Base-by-base conservation (phyloP, 2,113 vertebrate genomes). In the Pipra filicauda region DNA sequence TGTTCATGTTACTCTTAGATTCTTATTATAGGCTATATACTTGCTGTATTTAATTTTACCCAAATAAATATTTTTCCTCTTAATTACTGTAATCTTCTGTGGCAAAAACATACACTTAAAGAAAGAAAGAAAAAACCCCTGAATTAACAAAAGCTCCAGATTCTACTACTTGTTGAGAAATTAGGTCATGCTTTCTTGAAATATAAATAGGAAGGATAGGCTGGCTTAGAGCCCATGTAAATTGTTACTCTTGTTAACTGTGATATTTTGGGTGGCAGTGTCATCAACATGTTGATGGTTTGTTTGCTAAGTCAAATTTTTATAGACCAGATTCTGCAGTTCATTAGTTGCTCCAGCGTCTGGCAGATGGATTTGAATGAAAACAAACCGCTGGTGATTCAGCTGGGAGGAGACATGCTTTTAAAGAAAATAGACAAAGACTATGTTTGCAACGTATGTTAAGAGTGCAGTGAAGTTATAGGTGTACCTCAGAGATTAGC, bases 301-400 rank as follows among this genome's bases (percentile, higher is more conserved):
- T 87, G 85, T 88, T 94, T 92, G 70, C 65, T 64, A 93, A 96
- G 86, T 92, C 86, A 93, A 86, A 49, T 90, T 96, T 96, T 90
- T 93, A 91, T 78, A 83, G 72, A 72, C 76, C 77, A 89, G 76
- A 83, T 95, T 93, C 90, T 94, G 74, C 69, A 91, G 57, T 85
- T 94, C 76, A 81, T 96, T 95, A 93, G 88, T 93, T 87, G 52
- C 55, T 79, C 22, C 73, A 87, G 71, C 41, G 77, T 95, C 85
- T 96, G 91, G 90, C 82, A 91, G 95, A 79, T 66, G 77, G 69
- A 69, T 80, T 37, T 69, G 87, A 91, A 93, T 72, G 88, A 92
- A 89, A 94, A 89, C 83, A 92, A 91, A 85, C 61, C 23, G 0
- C 88, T 79, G 84, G 71, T 95, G 95, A 89, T 61, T 96, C 78